Percentiles rank a stretch among this genome's conserved stretches.
Evolutionary conservation across 2,797 vertebrate species (phyloP).

Genomic region (Chaunax sp.): DNA sequence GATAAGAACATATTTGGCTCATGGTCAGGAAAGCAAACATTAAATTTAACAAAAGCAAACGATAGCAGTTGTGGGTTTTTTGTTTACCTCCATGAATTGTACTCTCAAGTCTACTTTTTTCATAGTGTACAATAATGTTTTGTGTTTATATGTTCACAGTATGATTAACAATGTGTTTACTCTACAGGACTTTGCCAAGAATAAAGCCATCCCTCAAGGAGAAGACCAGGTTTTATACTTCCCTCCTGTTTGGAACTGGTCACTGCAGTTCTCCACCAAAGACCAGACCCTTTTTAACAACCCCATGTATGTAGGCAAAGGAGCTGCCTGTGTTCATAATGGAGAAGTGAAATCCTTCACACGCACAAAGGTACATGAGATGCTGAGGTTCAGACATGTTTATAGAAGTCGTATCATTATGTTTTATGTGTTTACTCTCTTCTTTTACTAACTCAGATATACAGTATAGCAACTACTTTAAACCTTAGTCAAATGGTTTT

Average conservation of each 20-base stretch:
- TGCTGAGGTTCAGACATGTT: not conserved
- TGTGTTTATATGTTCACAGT: not conserved
- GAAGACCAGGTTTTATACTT: constrained; percentile 90
- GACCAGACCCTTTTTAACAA: constrained; percentile 96
- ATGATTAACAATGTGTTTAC: constrained; percentile 18
- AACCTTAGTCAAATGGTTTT: not conserved
- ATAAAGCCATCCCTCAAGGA: constrained; percentile 91
- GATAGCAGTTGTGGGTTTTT: not conserved
- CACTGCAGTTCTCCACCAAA: constrained; percentile 90
- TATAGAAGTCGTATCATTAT: not conserved
- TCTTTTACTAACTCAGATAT: not conserved
- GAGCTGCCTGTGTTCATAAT: constrained; percentile 85
- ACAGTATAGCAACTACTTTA: not conserved
- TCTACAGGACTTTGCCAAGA: constrained; percentile 88
- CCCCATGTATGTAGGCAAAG: constrained; percentile 94
- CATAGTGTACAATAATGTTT: not conserved
- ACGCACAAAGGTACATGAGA: constrained; percentile 88
- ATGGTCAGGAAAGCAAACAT: constrained; percentile 2
- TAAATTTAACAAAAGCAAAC: constrained; percentile 14
- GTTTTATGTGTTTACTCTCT: not conserved
- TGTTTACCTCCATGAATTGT: not conserved
- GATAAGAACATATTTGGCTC: constrained; percentile 1
- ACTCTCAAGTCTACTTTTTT: not conserved
- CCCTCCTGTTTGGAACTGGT: constrained; percentile 98
- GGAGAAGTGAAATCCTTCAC: constrained; percentile 88